These are phyloP conservation scores for Amazona guildingii DNA, from an alignment of 2,113 vertebrate species.

Conservation along the genomic window DNA sequence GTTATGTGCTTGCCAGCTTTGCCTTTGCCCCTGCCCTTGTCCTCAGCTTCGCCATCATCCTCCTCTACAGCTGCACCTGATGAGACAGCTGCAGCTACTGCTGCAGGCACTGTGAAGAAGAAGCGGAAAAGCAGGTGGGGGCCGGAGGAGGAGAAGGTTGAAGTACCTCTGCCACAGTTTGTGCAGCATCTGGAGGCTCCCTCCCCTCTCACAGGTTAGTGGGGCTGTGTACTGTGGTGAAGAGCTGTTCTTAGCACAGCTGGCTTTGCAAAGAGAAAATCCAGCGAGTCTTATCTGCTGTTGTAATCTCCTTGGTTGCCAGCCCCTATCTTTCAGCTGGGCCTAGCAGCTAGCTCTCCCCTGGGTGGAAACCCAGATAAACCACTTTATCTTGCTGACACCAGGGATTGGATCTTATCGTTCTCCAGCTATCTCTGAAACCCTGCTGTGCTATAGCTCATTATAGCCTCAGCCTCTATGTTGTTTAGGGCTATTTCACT, in stretches of 20 bases:
- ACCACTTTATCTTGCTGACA: neutral
- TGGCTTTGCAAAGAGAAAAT: neutral
- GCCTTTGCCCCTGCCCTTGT: neutral
- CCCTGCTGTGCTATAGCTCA: neutral
- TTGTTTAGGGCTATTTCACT: neutral
- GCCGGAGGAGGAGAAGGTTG: slow-evolving; percentile 90
- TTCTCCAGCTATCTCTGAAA: neutral
- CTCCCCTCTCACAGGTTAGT: slow-evolving; percentile 74
- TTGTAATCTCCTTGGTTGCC: neutral
- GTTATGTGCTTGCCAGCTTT: neutral
- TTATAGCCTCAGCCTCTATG: neutral
- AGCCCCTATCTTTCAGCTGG: neutral
- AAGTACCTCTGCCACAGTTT: slow-evolving; percentile 78
- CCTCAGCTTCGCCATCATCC: neutral
- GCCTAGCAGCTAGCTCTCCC: neutral
- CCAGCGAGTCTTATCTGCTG: neutral
- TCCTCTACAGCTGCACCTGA: neutral
- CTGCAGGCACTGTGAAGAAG: slow-evolving; percentile 72
- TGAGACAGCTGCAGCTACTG: neutral
- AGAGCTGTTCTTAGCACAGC: neutral
- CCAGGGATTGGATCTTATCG: neutral
- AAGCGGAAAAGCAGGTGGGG: slow-evolving; percentile 97
- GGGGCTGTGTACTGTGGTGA: neutral
- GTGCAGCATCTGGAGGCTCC: slow-evolving; percentile 68
- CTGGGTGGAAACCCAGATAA: neutral